Base-by-base conservation (phyloP, 2,797 vertebrate species). In the Spinus olivaceus region DNA sequence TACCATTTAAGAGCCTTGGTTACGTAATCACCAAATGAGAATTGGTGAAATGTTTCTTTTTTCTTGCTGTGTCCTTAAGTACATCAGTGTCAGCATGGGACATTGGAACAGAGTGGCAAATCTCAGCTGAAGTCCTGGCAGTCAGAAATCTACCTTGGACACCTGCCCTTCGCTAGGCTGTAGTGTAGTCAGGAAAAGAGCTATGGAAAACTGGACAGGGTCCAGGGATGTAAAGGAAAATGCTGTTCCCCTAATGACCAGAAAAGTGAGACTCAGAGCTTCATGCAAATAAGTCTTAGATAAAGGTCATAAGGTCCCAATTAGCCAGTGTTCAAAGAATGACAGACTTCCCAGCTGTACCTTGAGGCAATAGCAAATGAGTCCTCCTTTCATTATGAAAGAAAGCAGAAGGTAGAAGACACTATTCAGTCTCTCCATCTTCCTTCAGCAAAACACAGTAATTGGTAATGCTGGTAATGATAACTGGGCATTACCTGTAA, bases 231-330 rank as follows among this genome's bases (percentile, higher is more conserved):
- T 59, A 88, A 88, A 88, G 49, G 70, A 64, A 93, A 95, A 73
- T 49, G 37, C 39, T 83, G 18, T 57, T 88, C 44, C 63, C 23
- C 81, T 92, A 93, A 79, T 77, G 49, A 60, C 53, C 70, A 60
- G 56, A 91, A 85, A 86, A 92, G 39, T 64, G 35, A 86, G 41
- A 92, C 83, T 87, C 30, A 28, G 12, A 60, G 47, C 28, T 88
- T 91, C 73, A 92, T 93, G 85, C 77, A 96, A 95, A 95, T 91
- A 96, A 91, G 47, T 46, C 59, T 92, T 84, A 79, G 77, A 79
- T 88, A 82, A 94, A 92, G 65, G 89, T 94, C 77, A 33, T 56
- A 70, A 94, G 73, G 77, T 92, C 72, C 85, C 63, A 93, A 87
- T 96, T 95, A 94, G 51, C 69, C 56, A 37, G 24, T 63, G 50